These are phyloP conservation scores for Polyommatus icarus DNA, from an alignment of 2,888 invertebrate species.

Conservation along the genomic window DNA sequence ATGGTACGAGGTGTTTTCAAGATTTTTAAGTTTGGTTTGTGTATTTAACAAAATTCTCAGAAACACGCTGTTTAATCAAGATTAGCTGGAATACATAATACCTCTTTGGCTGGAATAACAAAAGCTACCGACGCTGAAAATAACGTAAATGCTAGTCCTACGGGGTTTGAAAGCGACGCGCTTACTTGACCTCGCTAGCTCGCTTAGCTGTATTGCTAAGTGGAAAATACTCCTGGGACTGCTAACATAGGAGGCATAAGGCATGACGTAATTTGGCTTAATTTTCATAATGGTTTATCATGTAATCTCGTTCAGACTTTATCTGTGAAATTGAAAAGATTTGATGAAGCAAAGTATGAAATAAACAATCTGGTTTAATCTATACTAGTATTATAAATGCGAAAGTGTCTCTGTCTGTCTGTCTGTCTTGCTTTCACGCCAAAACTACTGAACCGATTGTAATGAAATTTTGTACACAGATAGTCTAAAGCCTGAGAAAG, in stretches of 20 bases:
- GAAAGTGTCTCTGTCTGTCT: no score
- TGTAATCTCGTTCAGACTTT: no score
- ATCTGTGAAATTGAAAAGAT: neutral
- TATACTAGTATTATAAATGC: no score
- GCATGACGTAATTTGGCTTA: neutral
- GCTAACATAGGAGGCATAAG: neutral
- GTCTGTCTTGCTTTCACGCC: no score
- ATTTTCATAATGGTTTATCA: neutral
- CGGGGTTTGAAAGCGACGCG: slow-evolving; percentile 5
- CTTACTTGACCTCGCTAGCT: neutral
- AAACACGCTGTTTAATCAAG: neutral
- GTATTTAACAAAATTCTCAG: neutral
- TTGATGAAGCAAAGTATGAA: neutral
- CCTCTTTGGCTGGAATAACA: neutral
- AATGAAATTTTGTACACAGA: no score
- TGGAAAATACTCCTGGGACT: neutral
- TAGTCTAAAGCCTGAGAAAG: no score
- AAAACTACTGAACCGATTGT: no score
- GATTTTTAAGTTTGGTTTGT: no score
- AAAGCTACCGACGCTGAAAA: neutral
- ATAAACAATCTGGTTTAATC: neutral
- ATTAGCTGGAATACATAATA: neutral
- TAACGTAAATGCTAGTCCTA: slow-evolving; percentile 1
- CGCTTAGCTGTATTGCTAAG: neutral
- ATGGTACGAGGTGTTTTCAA: no score